A percentile compares a stretch with the other conserved stretches of the same genome.
phyloP scores from a whole-genome alignment of 1,140 invertebrate species.

The Schlechtendalia chinensis region DNA sequence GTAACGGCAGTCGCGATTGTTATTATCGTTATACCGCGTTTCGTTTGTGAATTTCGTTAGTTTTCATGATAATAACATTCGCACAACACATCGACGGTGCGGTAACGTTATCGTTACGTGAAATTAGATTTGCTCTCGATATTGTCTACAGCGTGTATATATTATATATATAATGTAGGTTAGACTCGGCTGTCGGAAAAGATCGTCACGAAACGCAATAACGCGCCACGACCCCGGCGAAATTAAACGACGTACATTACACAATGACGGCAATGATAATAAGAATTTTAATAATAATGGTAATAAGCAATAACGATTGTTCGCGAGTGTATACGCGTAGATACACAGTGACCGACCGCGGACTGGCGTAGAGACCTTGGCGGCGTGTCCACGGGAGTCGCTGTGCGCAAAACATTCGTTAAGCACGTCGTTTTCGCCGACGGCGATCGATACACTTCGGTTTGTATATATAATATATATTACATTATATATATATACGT shows the following conservation, averaged over 20 bases:
- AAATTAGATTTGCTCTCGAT: slow-evolving; percentile 12
- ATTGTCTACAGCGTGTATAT: neutral
- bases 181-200: neutral
- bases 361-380: neutral
- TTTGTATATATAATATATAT: too few relatives aligned
- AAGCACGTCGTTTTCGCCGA: neutral
- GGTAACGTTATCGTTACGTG: neutral
- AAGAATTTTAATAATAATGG: neutral
- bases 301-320: slow-evolving; percentile 14
- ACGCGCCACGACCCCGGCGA: neutral
- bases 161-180: neutral
- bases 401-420: neutral
- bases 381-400: slow-evolving; percentile 2
- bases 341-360: neutral
- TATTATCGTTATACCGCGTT: neutral
- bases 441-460: neutral
- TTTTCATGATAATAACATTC: slow-evolving; percentile 1
- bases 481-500: too few relatives aligned
- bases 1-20: neutral
- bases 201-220: slow-evolving; percentile 1
- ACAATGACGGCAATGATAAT: neutral
- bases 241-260: neutral
- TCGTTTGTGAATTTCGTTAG: neutral
- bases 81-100: neutral
- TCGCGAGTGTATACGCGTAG: neutral